Evolutionary conservation across 2,888 invertebrate species (phyloP), one percentile per base, ranked within the genome.

Genomic region (Heteropelma amictum): DNA sequence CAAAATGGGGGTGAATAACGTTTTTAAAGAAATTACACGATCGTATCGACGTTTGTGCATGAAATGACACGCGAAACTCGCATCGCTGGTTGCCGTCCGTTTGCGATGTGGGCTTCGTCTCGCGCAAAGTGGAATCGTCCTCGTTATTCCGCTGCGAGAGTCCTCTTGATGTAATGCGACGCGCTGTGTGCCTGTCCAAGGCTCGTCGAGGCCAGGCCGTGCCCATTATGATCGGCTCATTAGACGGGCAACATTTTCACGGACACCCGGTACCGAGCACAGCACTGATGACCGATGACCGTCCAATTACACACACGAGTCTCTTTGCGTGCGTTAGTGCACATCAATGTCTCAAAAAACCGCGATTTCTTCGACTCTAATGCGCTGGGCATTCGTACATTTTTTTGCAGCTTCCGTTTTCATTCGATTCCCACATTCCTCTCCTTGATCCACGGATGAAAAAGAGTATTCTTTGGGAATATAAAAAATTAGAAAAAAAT

Each of bases 221-320:
- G 73, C 76, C 78, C 78, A 81, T 84, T 84, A 83, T 81, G 74
- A 79, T 79, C 80, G 82, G 82, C 80, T 84, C 84, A 83, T 83
- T 82, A 81, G 78, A 78, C 77, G 64, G 77, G 80, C 65, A 81
- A 81, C 80, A 80, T 83, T 86, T 85, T 82, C 80, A 79, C 72
- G 77, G 81, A 82, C 81, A 84, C 80, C 80, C 83, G 80, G 84
- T 83, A 84, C n/a, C n/a, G n/a, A n/a, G 83, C 83, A 19, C 40
- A 47, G 77, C 78, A 70, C 80, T 85, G 85, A 86, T 86, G 83
- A 86, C 81, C 79, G 81, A 86, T 83, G 81, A 78, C 77, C 80
- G 67, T 54, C 35, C 47, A 38, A 53, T 23, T 65, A 21, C 26
- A 42, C 17, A 42, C 23, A 47, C 64, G 14, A 12, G 12, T 21